These are phyloP conservation scores for Hydrotaea diabolus DNA, from an alignment of 2,888 invertebrate species.

Conservation along the genomic window DNA sequence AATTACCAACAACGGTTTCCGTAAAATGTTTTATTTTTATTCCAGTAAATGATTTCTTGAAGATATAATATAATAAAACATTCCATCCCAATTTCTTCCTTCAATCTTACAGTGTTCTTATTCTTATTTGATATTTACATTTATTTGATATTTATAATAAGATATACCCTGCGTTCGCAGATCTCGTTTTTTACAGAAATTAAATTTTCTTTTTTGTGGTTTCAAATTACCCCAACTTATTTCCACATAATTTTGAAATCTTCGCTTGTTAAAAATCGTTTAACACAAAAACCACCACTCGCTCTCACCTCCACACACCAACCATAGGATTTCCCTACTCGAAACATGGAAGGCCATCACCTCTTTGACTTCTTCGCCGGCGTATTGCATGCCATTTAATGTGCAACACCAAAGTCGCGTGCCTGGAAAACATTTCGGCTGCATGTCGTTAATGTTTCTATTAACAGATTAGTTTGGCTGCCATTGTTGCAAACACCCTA, in stretches of 20 bases:
- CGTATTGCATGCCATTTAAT: constrained; percentile 31
- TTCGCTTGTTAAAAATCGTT: constrained; percentile 32
- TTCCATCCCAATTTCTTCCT: too few relatives aligned
- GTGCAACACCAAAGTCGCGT: constrained; percentile 72
- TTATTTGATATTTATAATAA: too few relatives aligned
- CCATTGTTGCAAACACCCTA: constrained; percentile 43
- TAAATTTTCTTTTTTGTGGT: not conserved
- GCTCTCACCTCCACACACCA: not conserved
- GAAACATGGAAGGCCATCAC: not conserved
- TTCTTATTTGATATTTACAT: too few relatives aligned
- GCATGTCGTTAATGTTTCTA: constrained; percentile 79
- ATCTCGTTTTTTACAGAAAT: not conserved
- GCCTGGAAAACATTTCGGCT: constrained; percentile 75
- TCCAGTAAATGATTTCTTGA: too few relatives aligned
- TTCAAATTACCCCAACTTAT: not conserved
- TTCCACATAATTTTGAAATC: constrained; percentile 17
- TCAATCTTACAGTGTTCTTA: too few relatives aligned
- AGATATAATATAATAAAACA: too few relatives aligned
- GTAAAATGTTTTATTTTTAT: too few relatives aligned
- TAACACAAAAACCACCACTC: not conserved
- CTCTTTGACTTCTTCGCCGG: constrained; percentile 11
- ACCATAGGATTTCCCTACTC: not conserved
- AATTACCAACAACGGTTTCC: too few relatives aligned
- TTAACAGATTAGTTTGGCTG: constrained; percentile 76
- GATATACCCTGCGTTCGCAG: too few relatives aligned